Conservation (phyloP, 2,888 invertebrate species). For the Papilio gigon region DNA sequence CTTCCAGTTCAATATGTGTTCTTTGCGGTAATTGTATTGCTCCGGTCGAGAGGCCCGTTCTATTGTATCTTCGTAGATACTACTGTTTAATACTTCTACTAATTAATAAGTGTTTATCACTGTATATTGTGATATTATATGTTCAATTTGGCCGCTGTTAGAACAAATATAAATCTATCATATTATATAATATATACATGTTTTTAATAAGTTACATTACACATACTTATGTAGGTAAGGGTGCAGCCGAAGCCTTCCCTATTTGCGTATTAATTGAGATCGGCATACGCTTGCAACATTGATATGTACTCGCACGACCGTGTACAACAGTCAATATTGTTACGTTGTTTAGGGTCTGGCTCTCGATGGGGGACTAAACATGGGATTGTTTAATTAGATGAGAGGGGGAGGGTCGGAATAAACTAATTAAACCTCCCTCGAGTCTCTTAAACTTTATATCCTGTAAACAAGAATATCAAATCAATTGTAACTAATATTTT, state of each 20-base stretch:
- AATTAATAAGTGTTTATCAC: too few species aligned
- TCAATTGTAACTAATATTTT: conserved; percentile 3
- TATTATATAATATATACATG: background rate
- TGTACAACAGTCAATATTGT: conserved; percentile 17
- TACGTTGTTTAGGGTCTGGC: conserved; percentile 28
- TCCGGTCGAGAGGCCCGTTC: too few species aligned
- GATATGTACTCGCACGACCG: background rate
- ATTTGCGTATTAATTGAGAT: background rate
- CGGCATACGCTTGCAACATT: conserved; percentile 15
- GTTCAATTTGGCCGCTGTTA: background rate
- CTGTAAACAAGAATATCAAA: conserved; percentile 10
- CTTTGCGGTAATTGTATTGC: too few species aligned
- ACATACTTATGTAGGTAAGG: background rate
- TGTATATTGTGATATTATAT: background rate
- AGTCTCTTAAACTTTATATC: background rate
- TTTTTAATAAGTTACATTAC: background rate
- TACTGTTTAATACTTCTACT: too few species aligned
- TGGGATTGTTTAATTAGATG: conserved; percentile 36
- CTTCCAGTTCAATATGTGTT: too few species aligned
- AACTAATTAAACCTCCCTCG: conserved; percentile 32
- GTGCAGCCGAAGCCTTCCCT: background rate
- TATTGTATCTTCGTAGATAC: too few species aligned
- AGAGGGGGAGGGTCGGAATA: conserved; percentile 26
- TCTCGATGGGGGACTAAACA: conserved; percentile 34
- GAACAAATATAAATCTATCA: background rate